These are phyloP conservation scores for Tromatobia lineatoria DNA, from an alignment of 2,888 invertebrate species.

Conservation along the genomic window DNA sequence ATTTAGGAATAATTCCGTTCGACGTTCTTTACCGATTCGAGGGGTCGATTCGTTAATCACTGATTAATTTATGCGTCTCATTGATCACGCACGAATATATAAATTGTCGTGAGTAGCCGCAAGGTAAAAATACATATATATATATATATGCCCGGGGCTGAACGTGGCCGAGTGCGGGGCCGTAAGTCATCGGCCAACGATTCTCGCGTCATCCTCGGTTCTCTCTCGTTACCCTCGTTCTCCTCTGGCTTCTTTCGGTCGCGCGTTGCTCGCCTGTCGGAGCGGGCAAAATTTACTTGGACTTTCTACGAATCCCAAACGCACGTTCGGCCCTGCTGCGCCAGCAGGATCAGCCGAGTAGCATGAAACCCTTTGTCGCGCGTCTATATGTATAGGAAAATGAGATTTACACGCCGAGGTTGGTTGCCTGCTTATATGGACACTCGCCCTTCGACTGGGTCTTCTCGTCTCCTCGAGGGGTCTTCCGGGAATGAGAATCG, in stretches of 20 bases:
- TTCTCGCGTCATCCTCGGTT: constrained; percentile 42
- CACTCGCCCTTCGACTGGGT: constrained; percentile 49
- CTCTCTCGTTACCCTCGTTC: constrained; percentile 10
- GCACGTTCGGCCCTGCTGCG: constrained; percentile 42
- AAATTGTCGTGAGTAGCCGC: not conserved
- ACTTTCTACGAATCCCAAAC: constrained; percentile 70
- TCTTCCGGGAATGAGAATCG: constrained; percentile 69
- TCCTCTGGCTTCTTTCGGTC: not conserved
- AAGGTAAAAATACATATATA: constrained; percentile 16
- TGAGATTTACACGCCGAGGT: constrained; percentile 62
- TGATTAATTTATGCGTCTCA: constrained; percentile 42
- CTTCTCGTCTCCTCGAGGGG: constrained; percentile 62
- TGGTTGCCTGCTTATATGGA: constrained; percentile 26
- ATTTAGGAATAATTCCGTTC: constrained; percentile 8
- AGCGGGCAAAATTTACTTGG: constrained; percentile 71
- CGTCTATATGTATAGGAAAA: constrained; percentile 65
- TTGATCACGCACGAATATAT: constrained; percentile 33
- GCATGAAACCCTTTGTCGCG: constrained; percentile 70
- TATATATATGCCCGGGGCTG: constrained; percentile 7
- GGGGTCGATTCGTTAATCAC: constrained; percentile 25
- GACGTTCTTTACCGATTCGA: not conserved
- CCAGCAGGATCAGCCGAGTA: constrained; percentile 31
- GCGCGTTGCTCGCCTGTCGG: constrained; percentile 10
- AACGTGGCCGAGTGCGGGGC: constrained; percentile 34
- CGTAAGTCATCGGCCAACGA: constrained; percentile 65